Evolutionary conservation across 2,113 vertebrate genomes (phyloP).

Genomic region (Lamprotornis superbus): DNA sequence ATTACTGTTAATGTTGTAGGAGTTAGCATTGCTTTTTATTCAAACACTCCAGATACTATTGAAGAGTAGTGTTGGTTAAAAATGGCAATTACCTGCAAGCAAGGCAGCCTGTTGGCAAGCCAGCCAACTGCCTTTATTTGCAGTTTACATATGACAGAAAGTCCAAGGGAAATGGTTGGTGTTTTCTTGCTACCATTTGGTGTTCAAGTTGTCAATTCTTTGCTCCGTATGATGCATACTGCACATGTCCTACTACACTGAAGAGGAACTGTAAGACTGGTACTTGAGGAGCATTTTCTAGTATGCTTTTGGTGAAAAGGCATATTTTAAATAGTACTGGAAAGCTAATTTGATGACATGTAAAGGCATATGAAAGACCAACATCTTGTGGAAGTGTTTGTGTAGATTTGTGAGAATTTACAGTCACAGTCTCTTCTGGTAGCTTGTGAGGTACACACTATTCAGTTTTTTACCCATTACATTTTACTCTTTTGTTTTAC

Average conservation of each 20-base stretch:
- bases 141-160: neutral
- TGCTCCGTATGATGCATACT: neutral
- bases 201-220: neutral
- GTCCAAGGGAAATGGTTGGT: neutral
- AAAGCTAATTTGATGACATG: neutral
- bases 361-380: neutral
- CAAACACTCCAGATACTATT: neutral
- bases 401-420: neutral
- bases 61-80: neutral
- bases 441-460: neutral
- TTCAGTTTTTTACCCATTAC: neutral
- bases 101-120: neutral
- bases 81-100: neutral
- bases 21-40: neutral
- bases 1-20: neutral
- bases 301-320: neutral
- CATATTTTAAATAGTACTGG: neutral
- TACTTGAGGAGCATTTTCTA: neutral
- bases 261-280: neutral
- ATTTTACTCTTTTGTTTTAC: neutral
- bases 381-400: neutral
- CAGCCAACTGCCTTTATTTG: neutral
- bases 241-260: neutral
- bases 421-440: neutral
- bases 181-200: neutral